A percentile compares a stretch with the other conserved stretches of the same genome.
These are phyloP conservation scores for Anas acuta DNA, from an alignment of 2,797 vertebrate species.

Conservation along the genomic window DNA sequence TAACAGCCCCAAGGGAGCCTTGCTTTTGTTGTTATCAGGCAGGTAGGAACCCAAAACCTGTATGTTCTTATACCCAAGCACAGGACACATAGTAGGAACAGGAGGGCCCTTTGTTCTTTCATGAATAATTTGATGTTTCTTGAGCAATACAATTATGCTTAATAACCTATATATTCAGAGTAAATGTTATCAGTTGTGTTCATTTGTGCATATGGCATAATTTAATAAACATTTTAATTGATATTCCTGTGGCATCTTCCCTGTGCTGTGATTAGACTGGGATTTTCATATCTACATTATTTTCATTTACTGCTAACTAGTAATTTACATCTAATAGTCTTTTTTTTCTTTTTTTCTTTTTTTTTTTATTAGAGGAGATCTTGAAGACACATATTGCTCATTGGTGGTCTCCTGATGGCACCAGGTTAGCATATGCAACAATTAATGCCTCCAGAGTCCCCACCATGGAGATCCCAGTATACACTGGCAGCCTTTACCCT, in stretches of 20 bases:
- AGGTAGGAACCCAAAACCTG: not conserved
- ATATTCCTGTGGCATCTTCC: conserved; percentile 15
- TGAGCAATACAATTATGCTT: conserved; percentile 31
- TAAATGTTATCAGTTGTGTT: conserved; percentile 45
- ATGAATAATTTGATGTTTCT: conserved; percentile 20
- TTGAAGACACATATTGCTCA: conserved; percentile 92
- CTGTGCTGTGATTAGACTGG: not conserved
- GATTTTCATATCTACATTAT: not conserved
- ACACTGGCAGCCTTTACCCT: conserved; percentile 89
- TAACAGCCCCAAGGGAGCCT: not conserved
- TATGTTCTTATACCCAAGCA: not conserved
- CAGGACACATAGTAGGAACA: not conserved
- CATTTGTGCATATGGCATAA: conserved; percentile 24
- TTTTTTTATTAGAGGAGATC: conserved; percentile 88
- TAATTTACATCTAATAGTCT: not conserved
- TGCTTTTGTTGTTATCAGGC: fast-evolving
- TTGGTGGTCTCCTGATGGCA: conserved; percentile 98
- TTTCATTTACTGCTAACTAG: conserved; percentile 43
- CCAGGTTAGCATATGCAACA: conserved; percentile 92
- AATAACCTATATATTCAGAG: conserved; percentile 36
- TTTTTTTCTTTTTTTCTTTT: not conserved
- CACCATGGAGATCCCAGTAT: conserved; percentile 93
- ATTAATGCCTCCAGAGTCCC: conserved; percentile 95
- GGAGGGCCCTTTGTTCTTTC: not conserved
- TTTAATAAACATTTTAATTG: conserved; percentile 42